A percentile compares a stretch with the other conserved stretches of the same genome.
Conservation (phyloP, 2,113 vertebrate genomes). For the Lampris megalopsis region DNA sequence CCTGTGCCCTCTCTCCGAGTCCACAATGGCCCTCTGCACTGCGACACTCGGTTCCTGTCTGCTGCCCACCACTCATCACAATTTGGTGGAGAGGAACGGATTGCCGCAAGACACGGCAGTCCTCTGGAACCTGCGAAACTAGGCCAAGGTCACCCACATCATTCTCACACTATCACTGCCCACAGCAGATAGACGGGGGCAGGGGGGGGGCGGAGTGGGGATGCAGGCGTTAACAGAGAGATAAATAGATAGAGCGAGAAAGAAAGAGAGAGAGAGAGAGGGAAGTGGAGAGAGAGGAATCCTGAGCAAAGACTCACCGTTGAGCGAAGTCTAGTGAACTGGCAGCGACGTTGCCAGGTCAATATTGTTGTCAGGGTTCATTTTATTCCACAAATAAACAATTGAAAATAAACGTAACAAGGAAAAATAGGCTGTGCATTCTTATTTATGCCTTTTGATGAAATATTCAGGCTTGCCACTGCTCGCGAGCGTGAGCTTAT, state of each 20-base stretch:
- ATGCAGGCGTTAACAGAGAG: conserved; percentile 22
- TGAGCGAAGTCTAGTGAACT: conserved; percentile 43
- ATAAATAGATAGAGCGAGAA: not conserved
- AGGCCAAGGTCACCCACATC: conserved; percentile 76
- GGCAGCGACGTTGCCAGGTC: conserved; percentile 36
- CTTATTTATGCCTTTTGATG: conserved; percentile 70
- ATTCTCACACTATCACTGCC: conserved; percentile 48
- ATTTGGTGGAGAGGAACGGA: conserved; percentile 63
- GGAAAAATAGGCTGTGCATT: conserved; percentile 25
- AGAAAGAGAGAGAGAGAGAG: conserved; percentile 10
- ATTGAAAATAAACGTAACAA: conserved; percentile 31
- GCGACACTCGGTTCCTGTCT: conserved; percentile 67
- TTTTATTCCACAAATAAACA: conserved; percentile 61
- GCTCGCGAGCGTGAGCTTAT: conserved; percentile 48
- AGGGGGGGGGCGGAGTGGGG: conserved; percentile 27
- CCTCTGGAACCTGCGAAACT: conserved; percentile 67
- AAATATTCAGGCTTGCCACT: conserved; percentile 67
- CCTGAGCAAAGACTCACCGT: conserved; percentile 31
- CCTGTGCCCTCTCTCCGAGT: conserved; percentile 54
- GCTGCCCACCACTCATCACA: conserved; percentile 65
- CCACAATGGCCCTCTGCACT: conserved; percentile 65
- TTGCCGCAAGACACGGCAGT: conserved; percentile 60
- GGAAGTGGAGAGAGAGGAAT: conserved; percentile 53
- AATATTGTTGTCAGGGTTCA: conserved; percentile 49
- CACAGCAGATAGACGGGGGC: conserved; percentile 47